phyloP scores from a whole-genome alignment of 2,797 vertebrate genomes.

The Myripristis jacobus region DNA sequence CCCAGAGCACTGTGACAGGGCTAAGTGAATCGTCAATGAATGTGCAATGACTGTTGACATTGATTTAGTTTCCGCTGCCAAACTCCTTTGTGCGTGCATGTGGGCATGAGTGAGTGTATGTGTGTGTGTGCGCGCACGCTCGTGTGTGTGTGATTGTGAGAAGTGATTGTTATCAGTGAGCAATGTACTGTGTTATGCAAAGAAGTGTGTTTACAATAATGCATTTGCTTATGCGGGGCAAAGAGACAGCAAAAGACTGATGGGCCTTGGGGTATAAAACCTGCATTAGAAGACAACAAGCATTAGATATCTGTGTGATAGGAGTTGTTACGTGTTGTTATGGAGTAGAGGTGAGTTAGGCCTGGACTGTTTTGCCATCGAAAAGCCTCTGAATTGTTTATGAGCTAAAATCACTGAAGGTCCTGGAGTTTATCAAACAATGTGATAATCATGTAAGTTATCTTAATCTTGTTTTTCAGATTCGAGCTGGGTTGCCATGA shows the following conservation, averaged over 20 bases:
- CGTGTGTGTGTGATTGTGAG: conserved; percentile 43
- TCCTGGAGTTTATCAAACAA: background rate
- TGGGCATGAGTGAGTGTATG: too few species aligned
- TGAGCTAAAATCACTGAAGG: background rate
- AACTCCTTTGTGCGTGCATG: conserved; percentile 29
- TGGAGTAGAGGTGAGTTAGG: conserved; percentile 7
- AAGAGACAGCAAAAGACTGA: conserved; percentile 34
- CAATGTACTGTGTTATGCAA: conserved; percentile 38
- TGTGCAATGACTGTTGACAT: conserved; percentile 65
- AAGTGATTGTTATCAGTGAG: conserved; percentile 53
- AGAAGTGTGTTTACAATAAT: conserved; percentile 48
- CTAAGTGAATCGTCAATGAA: conserved; percentile 71
- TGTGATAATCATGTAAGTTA: background rate
- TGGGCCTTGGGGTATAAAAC: conserved; percentile 18
- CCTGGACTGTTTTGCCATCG: background rate
- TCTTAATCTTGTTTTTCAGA: conserved; percentile 66
- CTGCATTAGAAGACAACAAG: conserved; percentile 22
- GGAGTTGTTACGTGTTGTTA: conserved; percentile 30
- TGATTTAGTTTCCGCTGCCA: conserved; percentile 52
- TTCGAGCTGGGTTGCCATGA: conserved; percentile 80
- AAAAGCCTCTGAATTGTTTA: background rate
- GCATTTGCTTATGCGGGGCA: conserved; percentile 11
- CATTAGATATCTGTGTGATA: conserved; percentile 25
- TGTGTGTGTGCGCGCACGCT: too few species aligned
- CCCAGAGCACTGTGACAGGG: conserved; percentile 37